These are phyloP conservation scores for Thamnophis elegans DNA, from an alignment of 2,797 vertebrate species.

Conservation along the genomic window DNA sequence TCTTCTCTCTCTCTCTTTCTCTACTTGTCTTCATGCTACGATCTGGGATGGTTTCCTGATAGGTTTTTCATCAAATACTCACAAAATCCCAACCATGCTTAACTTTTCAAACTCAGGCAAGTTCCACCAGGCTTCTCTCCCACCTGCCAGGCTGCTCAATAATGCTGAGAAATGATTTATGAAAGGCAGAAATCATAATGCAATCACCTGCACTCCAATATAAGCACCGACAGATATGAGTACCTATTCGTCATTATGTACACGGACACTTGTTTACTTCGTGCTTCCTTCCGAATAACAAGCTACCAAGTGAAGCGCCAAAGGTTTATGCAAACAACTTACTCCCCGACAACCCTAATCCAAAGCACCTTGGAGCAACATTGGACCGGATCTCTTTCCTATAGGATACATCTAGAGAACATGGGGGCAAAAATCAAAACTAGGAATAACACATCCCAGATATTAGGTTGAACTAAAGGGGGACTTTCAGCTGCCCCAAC, in stretches of 20 bases:
- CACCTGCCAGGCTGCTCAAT: neutral
- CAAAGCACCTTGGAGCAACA: no score
- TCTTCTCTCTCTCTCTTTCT: accelerated
- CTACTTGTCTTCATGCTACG: neutral
- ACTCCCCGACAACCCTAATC: no score
- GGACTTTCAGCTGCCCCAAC: no score
- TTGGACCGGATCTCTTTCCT: no score
- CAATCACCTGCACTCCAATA: neutral
- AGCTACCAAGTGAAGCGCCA: no score
- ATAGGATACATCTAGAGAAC: no score
- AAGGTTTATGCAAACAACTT: no score
- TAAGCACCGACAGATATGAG: neutral
- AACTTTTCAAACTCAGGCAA: neutral
- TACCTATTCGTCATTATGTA: neutral
- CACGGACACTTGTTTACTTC: no score
- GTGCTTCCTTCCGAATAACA: no score
- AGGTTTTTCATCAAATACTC: neutral
- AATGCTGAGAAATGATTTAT: neutral
- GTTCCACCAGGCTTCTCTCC: neutral
- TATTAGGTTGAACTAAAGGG: no score
- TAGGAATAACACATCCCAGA: no score
- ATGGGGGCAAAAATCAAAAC: no score
- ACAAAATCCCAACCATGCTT: neutral
- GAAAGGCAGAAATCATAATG: neutral
- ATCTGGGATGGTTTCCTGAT: neutral